Conservation (phyloP, 2,113 vertebrate species). For the Aepyceros melampus region DNA sequence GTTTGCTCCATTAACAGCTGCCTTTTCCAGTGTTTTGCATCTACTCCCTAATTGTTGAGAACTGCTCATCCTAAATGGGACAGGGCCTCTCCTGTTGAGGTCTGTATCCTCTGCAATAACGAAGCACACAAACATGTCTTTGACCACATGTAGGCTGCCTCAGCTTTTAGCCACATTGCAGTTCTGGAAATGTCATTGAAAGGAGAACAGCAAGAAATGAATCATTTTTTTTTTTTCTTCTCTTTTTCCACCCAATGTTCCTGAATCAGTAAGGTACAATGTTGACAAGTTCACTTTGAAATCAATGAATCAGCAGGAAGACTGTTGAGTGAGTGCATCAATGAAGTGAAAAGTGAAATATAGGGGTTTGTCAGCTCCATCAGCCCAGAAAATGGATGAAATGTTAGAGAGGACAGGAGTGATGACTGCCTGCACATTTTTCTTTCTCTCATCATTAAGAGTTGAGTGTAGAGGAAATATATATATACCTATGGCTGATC, state of each 20-base stretch:
- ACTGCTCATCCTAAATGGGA: not conserved
- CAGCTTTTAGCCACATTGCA: not conserved
- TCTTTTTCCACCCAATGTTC: not conserved
- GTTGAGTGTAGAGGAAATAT: not conserved
- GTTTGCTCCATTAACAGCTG: not conserved
- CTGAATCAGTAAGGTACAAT: not conserved
- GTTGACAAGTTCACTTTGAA: constrained; percentile 28
- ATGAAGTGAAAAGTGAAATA: constrained; percentile 30
- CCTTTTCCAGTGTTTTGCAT: not conserved
- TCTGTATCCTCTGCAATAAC: not conserved
- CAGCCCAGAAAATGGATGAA: not conserved
- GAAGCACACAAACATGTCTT: not conserved
- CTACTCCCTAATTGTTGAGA: not conserved
- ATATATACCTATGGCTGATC: not conserved
- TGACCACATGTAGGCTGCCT: not conserved
- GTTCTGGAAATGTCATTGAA: constrained; percentile 34
- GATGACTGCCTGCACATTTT: not conserved
- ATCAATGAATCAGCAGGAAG: constrained; percentile 3
- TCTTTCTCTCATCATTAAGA: constrained; percentile 17
- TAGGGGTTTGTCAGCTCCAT: not conserved
- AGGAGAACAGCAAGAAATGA: not conserved
- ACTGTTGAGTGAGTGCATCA: constrained; percentile 21
- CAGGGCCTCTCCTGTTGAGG: not conserved
- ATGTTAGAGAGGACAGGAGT: not conserved
- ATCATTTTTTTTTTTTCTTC: not conserved